Percentiles rank a stretch among this genome's conserved stretches.
Evolutionary conservation across 2,888 invertebrate species (phyloP).

Genomic region (Acheta domesticus): DNA sequence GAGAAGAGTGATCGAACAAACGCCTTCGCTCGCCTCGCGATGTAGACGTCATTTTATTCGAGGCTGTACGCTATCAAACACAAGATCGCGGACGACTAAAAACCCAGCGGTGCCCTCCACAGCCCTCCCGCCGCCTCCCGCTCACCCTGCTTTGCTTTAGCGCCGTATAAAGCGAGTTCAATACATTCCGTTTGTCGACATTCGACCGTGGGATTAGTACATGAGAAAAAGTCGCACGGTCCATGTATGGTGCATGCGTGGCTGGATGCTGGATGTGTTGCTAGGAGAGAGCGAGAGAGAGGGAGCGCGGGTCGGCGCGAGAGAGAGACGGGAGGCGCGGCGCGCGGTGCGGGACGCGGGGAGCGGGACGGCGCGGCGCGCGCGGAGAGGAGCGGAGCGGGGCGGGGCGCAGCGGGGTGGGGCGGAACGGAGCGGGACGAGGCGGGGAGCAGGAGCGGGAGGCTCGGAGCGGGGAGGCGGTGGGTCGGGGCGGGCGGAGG

Average conservation of each 20-base stretch:
- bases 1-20: too few species aligned
- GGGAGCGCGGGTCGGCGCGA: neutral
- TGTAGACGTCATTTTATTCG: conserved; percentile 4
- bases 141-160: conserved; percentile 20
- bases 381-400: neutral
- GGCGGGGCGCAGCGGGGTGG: neutral
- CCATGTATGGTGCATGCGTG: conserved; percentile 33
- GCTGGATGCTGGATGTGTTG: conserved; percentile 20
- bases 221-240: conserved; percentile 37
- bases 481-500: neutral
- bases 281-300: conserved; percentile 11
- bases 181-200: conserved; percentile 3
- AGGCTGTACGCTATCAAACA: conserved; percentile 12
- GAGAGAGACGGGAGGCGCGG: neutral
- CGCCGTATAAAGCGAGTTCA: conserved; percentile 18
- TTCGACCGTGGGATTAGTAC: conserved; percentile 36
- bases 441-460: neutral
- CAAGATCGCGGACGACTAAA: neutral
- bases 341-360: neutral
- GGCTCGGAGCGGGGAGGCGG: neutral
- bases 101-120: neutral
- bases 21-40: neutral
- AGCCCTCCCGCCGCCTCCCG: neutral
- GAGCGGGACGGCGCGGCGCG: neutral
- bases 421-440: neutral